These are phyloP conservation scores for Manis pentadactyla DNA, from an alignment of 2,797 vertebrate genomes.

Conservation along the genomic window DNA sequence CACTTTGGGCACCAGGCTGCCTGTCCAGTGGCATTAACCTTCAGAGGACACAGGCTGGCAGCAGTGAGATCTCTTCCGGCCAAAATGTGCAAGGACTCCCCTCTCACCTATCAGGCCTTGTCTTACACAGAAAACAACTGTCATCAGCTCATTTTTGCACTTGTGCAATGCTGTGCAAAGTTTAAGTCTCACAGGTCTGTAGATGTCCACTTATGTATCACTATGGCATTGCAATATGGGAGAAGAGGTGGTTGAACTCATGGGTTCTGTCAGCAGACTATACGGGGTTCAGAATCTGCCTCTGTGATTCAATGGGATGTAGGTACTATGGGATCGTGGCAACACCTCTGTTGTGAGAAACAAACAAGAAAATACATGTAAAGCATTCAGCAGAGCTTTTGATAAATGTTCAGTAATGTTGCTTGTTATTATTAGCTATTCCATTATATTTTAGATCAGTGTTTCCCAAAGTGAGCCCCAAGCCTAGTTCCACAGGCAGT, in stretches of 20 bases:
- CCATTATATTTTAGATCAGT: background rate
- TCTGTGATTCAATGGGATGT: background rate
- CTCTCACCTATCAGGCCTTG: background rate
- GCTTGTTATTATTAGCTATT: background rate
- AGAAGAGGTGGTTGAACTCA: accelerated
- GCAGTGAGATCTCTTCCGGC: background rate
- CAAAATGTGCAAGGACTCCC: background rate
- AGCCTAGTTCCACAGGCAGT: background rate
- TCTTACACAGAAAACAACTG: background rate
- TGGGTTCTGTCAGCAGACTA: background rate
- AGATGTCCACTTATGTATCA: background rate
- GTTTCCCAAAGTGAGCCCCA: background rate
- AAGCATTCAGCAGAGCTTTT: background rate
- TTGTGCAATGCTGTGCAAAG: background rate
- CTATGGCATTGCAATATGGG: background rate
- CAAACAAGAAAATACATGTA: background rate
- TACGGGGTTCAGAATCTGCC: background rate
- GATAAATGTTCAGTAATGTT: background rate
- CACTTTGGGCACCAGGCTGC: background rate
- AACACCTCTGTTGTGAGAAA: background rate
- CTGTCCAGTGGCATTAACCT: background rate
- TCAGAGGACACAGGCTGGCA: slow-evolving; percentile 7
- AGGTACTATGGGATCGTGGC: background rate
- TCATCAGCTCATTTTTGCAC: background rate
- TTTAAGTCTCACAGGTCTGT: background rate